Conservation (phyloP, 2,888 invertebrate genomes). For the Panopea generosa region DNA sequence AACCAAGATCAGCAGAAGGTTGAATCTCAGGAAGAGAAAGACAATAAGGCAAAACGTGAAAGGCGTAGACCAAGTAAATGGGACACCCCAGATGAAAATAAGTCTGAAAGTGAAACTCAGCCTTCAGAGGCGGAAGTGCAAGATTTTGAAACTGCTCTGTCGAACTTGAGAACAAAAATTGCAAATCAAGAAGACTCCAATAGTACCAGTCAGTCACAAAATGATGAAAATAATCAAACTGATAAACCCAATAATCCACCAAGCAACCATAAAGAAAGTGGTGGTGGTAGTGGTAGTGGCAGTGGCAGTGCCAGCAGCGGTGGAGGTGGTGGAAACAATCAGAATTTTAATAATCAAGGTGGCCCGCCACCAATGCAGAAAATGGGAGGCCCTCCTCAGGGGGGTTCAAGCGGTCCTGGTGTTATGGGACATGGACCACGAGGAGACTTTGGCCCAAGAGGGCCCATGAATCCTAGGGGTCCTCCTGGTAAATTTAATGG, state of each 20-base stretch:
- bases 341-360: background rate
- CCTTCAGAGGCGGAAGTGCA: constrained; percentile 49
- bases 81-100: constrained; percentile 66
- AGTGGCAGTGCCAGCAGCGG: background rate
- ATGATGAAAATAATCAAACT: constrained; percentile 15
- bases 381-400: constrained; percentile 1
- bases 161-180: constrained; percentile 54
- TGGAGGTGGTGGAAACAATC: constrained; percentile 22
- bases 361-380: constrained; percentile 1
- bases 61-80: constrained; percentile 73
- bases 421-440: constrained; percentile 54
- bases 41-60: constrained; percentile 62
- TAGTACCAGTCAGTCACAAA: background rate
- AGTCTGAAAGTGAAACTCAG: constrained; percentile 38
- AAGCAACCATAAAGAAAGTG: background rate
- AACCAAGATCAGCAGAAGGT: constrained; percentile 27
- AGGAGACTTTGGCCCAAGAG: constrained; percentile 48
- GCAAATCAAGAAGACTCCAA: constrained; percentile 48
- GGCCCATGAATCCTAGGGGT: constrained; percentile 50
- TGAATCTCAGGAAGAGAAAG: constrained; percentile 47
- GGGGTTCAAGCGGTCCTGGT: constrained; percentile 37
- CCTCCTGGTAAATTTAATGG: constrained; percentile 55
- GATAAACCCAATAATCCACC: constrained; percentile 14
- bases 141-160: constrained; percentile 57
- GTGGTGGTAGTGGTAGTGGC: constrained; percentile 28